Conservation (phyloP, 2,888 invertebrate genomes). For the Tipula helvola region DNA sequence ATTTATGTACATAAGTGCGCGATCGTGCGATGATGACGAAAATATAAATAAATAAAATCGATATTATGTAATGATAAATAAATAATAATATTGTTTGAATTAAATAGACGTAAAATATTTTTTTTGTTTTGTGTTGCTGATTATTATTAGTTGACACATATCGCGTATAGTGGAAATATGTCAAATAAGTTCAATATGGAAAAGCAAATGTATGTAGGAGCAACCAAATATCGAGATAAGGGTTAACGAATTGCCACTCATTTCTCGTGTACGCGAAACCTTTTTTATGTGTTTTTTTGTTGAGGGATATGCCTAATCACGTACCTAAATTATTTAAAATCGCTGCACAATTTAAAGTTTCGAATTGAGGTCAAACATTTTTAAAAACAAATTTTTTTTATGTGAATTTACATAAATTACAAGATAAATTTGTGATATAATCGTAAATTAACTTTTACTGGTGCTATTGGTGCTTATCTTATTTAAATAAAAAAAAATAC, state of each 20-base stretch:
- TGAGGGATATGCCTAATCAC: not conserved
- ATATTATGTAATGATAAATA: not conserved
- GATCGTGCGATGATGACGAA: not conserved
- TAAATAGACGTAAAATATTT: not conserved
- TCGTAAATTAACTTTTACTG: not conserved
- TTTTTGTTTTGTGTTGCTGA: not conserved
- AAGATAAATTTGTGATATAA: not conserved
- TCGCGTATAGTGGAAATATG: not conserved
- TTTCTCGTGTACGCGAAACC: not conserved
- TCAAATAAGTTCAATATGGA: not conserved
- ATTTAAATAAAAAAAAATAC: not conserved
- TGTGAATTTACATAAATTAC: not conserved
- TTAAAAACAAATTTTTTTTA: not conserved
- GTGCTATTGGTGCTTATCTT: too few relatives aligned
- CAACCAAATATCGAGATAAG: not conserved
- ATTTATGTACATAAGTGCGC: not conserved
- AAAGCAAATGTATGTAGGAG: not conserved
- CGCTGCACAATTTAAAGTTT: not conserved
- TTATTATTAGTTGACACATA: not conserved
- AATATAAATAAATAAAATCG: not conserved
- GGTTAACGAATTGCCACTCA: not conserved
- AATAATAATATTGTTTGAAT: not conserved
- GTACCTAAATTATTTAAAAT: not conserved
- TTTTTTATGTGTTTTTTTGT: not conserved
- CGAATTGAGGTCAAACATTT: not conserved